Evolutionary conservation across 2,888 invertebrate genomes (phyloP).

Genomic region (Rapana venosa): DNA sequence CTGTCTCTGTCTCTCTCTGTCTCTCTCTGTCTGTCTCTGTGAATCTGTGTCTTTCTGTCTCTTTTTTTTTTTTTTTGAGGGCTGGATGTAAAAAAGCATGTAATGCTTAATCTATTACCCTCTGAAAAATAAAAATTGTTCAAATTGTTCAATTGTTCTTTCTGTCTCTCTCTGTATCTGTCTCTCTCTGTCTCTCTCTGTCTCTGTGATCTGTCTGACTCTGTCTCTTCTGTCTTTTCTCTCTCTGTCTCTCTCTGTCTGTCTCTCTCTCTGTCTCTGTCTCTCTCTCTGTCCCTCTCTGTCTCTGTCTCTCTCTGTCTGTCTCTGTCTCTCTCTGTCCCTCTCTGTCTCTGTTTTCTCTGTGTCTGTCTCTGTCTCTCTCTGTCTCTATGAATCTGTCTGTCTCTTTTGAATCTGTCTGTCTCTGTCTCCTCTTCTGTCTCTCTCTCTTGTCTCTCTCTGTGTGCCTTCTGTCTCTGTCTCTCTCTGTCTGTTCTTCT

Average conservation of each 20-base stretch:
- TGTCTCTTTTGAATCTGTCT: neutral
- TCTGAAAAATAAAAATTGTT: too few relatives aligned
- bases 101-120: too few relatives aligned
- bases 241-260: too few relatives aligned
- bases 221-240: too few relatives aligned
- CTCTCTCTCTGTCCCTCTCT: too few relatives aligned
- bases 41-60: neutral
- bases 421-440: neutral
- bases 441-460: neutral
- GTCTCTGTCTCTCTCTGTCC: neutral
- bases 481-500: neutral
- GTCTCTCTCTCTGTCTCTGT: too few relatives aligned
- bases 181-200: too few relatives aligned
- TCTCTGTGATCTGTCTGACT: too few relatives aligned
- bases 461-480: neutral
- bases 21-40: neutral
- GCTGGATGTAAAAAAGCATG: too few relatives aligned
- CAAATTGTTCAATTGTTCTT: too few relatives aligned
- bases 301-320: neutral
- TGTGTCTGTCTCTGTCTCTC: neutral
- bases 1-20: neutral
- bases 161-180: too few relatives aligned
- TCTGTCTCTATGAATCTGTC: neutral
- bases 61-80: too few relatives aligned
- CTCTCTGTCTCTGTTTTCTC: neutral